Evolutionary conservation across 1,140 invertebrate species (phyloP), one percentile per base, ranked within the genome.

Genomic region (Drosophila subobscura): DNA sequence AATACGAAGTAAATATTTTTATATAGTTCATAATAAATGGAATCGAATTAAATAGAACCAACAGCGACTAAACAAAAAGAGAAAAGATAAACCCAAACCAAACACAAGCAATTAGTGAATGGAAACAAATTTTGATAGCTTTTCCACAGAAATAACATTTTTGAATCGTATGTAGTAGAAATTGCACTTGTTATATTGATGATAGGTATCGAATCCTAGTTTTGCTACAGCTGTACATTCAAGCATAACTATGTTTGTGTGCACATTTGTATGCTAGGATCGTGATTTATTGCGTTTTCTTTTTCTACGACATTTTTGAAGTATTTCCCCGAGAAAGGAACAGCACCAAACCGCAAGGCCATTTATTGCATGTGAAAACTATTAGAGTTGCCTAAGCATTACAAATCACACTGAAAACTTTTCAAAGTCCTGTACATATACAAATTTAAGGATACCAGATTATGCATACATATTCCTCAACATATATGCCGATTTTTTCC

Each of bases 401-500:
- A 52, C 42, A 41, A 67, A 33, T 27, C 41, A 56, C 22, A 66
- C 29, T 22, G 53, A 59, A 12, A 79, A 49, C 59, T 71, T 63
- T 60, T 52, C 42, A 65, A 80, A 77, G 54, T 80, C 78, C 73
- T 80, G 79, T 80, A 80, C 63, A 81, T 81, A 81, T 64, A 68
- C 65, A 56, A 37, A 60, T 61, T 74, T 46, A 55, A 57, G 72
- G 51, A 57, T 52, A 58, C 37, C 27, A 25, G 40, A 50, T 37
- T 64, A 54, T 53, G 64, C 33, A 78, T 56, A 76, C 56, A 73
- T 66, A 83, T 56, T 60, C 55, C 56, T 61, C 59, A 52, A 77
- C 57, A 79, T 84, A 86, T 85, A 88, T 73, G 83, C 83, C 84
- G 83, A 88, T 88, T 88, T 88, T 88, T 88, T 88, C 84, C 83